Conservation (phyloP, 2,888 invertebrate genomes). For the Ernsta delagoae region DNA sequence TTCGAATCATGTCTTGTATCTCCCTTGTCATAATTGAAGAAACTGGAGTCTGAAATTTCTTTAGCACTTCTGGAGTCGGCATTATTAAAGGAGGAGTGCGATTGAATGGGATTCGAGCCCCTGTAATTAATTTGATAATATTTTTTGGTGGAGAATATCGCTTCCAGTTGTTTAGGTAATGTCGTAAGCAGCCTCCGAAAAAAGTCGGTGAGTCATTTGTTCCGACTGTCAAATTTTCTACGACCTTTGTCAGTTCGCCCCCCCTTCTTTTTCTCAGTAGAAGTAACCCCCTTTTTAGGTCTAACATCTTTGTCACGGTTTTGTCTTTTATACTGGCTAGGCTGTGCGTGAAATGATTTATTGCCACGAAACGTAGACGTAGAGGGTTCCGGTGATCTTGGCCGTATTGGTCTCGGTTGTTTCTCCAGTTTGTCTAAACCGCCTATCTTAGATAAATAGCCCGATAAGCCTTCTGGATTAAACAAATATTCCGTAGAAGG, state of each 20-base stretch:
- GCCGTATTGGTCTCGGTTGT: neutral
- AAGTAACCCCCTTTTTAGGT: no score
- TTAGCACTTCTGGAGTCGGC: neutral
- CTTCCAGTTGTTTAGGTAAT: neutral
- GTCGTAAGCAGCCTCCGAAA: neutral
- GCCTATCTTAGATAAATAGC: slow-evolving; percentile 6
- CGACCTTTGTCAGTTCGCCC: neutral
- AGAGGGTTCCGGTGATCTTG: neutral
- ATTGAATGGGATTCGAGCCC: neutral
- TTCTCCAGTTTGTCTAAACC: slow-evolving; percentile 4
- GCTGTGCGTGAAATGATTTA: neutral
- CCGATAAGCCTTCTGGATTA: neutral
- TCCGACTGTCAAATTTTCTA: neutral
- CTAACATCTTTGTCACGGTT: neutral
- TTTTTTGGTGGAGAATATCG: neutral
- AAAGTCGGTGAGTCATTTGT: neutral
- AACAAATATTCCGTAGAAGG: slow-evolving; percentile 13
- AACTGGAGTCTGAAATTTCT: neutral
- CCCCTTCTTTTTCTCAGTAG: neutral
- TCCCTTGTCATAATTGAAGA: neutral
- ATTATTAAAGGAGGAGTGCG: neutral
- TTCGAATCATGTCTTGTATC: neutral
- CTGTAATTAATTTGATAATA: neutral
- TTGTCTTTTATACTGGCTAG: slow-evolving; percentile 1
- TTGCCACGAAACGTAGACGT: neutral